phyloP scores from a whole-genome alignment of 92 coral and sea anemone species.

The Parazoanthus atlanticus region DNA sequence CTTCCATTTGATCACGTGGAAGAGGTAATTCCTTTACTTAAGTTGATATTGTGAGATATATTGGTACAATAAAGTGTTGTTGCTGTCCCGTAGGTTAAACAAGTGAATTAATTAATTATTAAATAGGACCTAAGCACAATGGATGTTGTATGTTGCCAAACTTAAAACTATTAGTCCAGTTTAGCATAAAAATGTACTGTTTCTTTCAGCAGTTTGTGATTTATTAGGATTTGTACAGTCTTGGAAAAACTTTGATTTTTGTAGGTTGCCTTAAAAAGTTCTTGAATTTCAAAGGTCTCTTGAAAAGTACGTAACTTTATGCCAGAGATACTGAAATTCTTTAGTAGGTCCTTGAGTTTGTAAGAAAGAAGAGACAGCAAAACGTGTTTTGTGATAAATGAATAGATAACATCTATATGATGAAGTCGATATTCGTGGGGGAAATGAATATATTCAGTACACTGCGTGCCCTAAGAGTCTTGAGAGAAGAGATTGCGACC shows the following conservation, averaged over 20 bases:
- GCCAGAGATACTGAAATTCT: neutral
- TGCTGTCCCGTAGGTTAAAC: no score
- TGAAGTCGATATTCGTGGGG: no score
- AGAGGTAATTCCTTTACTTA: conserved; percentile 44
- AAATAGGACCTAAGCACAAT: no score
- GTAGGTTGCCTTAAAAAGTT: no score
- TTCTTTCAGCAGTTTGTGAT: neutral
- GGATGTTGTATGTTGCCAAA: neutral
- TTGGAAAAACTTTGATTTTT: no score
- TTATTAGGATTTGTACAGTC: no score
- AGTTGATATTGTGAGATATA: neutral
- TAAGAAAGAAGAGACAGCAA: neutral
- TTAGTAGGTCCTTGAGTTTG: neutral
- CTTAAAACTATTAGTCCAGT: neutral
- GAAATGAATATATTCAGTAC: no score
- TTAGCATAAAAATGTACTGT: neutral
- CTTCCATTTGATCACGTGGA: conserved; percentile 86
- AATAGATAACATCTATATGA: no score
- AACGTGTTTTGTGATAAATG: no score
- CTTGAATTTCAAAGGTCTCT: neutral
- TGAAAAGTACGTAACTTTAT: neutral
- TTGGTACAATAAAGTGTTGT: no score
- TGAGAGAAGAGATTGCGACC: no score
- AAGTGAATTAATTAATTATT: no score
- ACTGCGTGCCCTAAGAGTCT: neutral